A percentile compares a stretch with the other conserved stretches of the same genome.
phyloP scores from a whole-genome alignment of 2,113 vertebrate genomes.

The Thermophis baileyi region DNA sequence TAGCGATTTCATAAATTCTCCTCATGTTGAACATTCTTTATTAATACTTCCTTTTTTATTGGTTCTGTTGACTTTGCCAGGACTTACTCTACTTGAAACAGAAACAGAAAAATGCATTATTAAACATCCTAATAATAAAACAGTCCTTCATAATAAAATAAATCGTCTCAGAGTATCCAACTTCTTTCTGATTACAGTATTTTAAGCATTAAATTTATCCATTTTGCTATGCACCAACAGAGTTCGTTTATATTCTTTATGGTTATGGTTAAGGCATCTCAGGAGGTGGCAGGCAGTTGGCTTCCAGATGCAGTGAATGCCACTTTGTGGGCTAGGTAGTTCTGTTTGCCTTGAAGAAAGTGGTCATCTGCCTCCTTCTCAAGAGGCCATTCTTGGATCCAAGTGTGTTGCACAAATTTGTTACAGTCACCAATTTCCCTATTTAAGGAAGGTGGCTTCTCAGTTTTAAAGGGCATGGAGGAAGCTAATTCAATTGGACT shows the following conservation, averaged over 20 bases:
- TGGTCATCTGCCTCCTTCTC: neutral
- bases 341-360: neutral
- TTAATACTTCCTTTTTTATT: neutral
- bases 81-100: neutral
- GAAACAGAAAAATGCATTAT: neutral
- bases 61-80: neutral
- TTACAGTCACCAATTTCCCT: neutral
- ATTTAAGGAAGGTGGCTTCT: neutral
- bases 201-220: neutral
- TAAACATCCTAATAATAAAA: neutral
- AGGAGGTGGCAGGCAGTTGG: neutral
- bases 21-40: neutral
- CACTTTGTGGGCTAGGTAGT: neutral
- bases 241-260: neutral
- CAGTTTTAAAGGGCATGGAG: neutral
- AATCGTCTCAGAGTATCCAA: neutral
- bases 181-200: neutral
- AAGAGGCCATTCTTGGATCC: neutral
- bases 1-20: neutral
- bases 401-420: neutral
- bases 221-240: neutral
- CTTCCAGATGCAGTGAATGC: neutral
- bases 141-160: slow-evolving; percentile 8
- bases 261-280: neutral
- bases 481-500: neutral